Conservation (phyloP, 2,113 vertebrate species). For the Ammodytes marinus region DNA sequence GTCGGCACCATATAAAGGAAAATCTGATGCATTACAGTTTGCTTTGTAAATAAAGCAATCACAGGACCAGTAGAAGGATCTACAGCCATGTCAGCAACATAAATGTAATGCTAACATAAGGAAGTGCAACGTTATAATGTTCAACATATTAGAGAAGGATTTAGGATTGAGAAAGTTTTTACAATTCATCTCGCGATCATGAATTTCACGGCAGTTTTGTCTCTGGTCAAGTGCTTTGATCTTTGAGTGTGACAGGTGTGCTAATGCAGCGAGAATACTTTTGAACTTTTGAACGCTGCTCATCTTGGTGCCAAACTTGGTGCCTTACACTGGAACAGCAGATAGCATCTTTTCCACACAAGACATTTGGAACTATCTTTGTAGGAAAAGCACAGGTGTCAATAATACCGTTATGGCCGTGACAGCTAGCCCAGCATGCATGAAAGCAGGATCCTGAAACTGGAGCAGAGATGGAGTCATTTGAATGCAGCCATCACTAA, state of each 20-base stretch:
- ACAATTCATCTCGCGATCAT: too few relatives aligned
- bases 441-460: background rate
- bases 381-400: background rate
- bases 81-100: background rate
- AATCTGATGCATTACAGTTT: background rate
- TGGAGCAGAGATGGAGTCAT: background rate
- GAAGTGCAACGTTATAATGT: too few relatives aligned
- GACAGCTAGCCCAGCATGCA: background rate
- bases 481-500: background rate
- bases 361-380: background rate
- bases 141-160: too few relatives aligned
- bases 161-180: too few relatives aligned
- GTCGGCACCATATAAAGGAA: background rate
- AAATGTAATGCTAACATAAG: too few relatives aligned
- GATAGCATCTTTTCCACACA: background rate
- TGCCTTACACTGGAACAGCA: background rate
- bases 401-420: background rate
- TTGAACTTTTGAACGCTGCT: background rate
- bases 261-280: background rate
- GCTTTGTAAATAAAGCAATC: background rate
- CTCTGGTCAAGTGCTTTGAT: slow-evolving; percentile 4
- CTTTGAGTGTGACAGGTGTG: slow-evolving; percentile 8
- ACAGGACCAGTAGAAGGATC: background rate
- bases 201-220: background rate
- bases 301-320: background rate